A percentile compares a stretch with the other conserved stretches of the same genome.
phyloP scores from a whole-genome alignment of 1,140 invertebrate genomes.

The Cyrtorhinus lividipennis region DNA sequence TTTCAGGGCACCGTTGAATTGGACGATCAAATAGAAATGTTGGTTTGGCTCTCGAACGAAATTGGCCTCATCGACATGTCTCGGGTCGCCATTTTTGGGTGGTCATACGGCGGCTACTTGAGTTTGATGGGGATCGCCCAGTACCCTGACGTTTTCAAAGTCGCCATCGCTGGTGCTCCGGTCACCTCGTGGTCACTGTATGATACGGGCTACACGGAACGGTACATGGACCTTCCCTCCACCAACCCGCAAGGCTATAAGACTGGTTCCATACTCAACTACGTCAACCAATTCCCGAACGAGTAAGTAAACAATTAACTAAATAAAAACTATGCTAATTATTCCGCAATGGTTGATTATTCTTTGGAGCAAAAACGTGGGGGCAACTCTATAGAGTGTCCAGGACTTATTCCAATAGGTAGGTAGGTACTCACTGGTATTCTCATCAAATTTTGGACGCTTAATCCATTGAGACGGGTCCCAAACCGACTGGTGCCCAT shows the following conservation, averaged over 20 bases:
- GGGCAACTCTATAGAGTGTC: no score
- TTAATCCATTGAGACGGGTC: no score
- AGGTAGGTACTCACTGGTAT: no score
- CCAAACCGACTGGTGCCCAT: no score
- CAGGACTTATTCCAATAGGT: no score
- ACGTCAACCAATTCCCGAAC: slow-evolving; percentile 76
- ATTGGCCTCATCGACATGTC: slow-evolving; percentile 80
- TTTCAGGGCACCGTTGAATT: slow-evolving; percentile 80
- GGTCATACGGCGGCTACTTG: slow-evolving; percentile 92
- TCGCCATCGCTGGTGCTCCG: slow-evolving; percentile 88
- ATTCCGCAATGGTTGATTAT: no score
- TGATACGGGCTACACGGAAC: slow-evolving; percentile 91
- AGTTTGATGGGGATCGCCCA: slow-evolving; percentile 73
- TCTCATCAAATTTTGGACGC: no score
- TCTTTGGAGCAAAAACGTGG: no score
- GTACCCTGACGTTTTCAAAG: slow-evolving; percentile 66
- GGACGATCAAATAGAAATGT: slow-evolving; percentile 88
- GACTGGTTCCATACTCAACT: slow-evolving; percentile 58
- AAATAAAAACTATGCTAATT: no score
- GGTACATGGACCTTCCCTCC: slow-evolving; percentile 90
- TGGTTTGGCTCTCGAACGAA: slow-evolving; percentile 64
- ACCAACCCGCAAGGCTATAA: slow-evolving; percentile 64
- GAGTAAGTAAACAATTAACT: slow-evolving; percentile 47
- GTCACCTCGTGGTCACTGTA: slow-evolving; percentile 93
- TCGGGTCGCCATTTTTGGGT: slow-evolving; percentile 89